Base-by-base conservation (phyloP, 1,140 invertebrate species). In the Drosophila asahinai region DNA sequence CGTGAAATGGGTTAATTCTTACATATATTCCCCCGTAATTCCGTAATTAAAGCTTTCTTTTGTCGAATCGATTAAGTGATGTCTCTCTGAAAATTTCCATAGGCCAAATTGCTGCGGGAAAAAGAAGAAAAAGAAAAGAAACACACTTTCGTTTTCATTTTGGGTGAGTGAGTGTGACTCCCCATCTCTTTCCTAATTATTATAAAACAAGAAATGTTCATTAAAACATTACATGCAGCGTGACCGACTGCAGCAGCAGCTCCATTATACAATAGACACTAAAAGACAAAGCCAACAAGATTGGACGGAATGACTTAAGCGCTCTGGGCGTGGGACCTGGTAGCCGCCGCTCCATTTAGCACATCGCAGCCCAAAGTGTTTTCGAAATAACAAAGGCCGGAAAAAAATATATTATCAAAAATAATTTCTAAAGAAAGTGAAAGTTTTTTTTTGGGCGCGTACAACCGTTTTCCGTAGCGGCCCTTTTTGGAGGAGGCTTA, bases 361-460 rank as follows among this genome's bases (percentile, higher is more conserved):
- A 87, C 83, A 89, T 83, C 84, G 89, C 74, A 89, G 80, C 62
- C 75, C 64, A 55, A 49, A 80, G 58, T 63, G 66, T 61, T 81
- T 86, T 71, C 54, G 36, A 42, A n/a, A 42, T 2, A 40, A 66
- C 66, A 67, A 43, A 27, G 11, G 60, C 77, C 52, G 42, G 61
- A 62, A 43, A 62, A 64, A 83, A 70, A 52, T 71, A 73, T 73
- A 59, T 79, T 79, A 78, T 72, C 70, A 82, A 72, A 64, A 71
- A 84, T 66, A 90, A 70, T 89, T 81, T 84, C 81, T 81, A 84
- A 90, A 89, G 84, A 89, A 89, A 89, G 84, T 89, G 84, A 89
- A 89, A 89, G 84, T 86, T 86, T 76, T 61, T 62, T 43, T 22
- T 55, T 55, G 51, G 71, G 54, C 19, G 52, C 36, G 38, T 36